Percentiles rank a stretch among this genome's conserved stretches.
phyloP scores from a whole-genome alignment of 2,113 vertebrate species.

The Australoheros scitulus region DNA sequence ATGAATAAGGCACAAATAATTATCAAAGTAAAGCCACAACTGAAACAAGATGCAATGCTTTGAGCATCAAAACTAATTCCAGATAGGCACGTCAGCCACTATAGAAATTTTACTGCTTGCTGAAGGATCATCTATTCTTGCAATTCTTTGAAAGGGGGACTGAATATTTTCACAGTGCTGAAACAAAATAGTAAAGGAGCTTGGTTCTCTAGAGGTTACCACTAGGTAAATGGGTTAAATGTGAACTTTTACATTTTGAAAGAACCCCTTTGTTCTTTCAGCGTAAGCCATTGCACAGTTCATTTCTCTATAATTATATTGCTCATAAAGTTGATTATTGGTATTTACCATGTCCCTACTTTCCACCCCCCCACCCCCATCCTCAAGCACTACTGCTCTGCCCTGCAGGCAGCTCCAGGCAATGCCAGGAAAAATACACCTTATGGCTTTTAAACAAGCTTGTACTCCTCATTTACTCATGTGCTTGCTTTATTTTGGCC shows the following conservation, averaged over 20 bases:
- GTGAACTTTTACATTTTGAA: constrained; percentile 4
- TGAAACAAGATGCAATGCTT: background rate
- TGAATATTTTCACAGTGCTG: background rate
- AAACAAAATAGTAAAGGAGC: background rate
- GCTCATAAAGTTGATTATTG: constrained; percentile 50
- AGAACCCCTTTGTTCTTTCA: background rate
- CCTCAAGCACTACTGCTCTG: constrained; percentile 8
- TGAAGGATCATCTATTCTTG: background rate
- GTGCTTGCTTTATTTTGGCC: constrained; percentile 31
- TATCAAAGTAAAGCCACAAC: background rate
- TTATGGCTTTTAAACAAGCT: constrained; percentile 45
- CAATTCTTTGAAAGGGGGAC: background rate
- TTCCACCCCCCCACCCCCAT: background rate
- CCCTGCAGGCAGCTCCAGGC: background rate
- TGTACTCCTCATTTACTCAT: constrained; percentile 40
- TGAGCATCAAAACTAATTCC: background rate
- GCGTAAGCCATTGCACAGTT: constrained; percentile 14
- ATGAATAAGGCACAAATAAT: background rate
- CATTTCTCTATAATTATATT: constrained; percentile 38
- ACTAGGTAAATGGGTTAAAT: constrained; percentile 18
- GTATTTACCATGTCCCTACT: constrained; percentile 17
- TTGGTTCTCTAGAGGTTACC: background rate
- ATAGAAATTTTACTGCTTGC: background rate
- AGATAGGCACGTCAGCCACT: background rate
- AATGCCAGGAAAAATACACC: constrained; percentile 16